Conservation (phyloP, 2,113 vertebrate species). For the Etheostoma spectabile region DNA sequence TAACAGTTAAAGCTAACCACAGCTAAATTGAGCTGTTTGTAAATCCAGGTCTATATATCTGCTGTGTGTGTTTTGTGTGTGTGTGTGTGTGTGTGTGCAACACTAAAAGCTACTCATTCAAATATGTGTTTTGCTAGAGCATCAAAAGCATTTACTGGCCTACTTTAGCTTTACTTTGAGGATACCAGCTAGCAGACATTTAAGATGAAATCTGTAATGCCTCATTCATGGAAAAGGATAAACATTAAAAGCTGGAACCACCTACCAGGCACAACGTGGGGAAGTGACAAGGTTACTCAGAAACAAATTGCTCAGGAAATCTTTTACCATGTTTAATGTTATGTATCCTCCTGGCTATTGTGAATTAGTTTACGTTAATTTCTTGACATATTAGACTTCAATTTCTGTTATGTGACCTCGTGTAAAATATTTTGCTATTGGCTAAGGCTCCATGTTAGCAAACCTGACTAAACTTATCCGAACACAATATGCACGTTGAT, state of each 20-base stretch:
- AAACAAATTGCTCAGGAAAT: background rate
- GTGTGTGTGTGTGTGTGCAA: background rate
- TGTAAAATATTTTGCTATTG: background rate
- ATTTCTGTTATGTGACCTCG: background rate
- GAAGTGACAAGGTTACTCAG: background rate
- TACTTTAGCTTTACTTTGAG: constrained; percentile 3
- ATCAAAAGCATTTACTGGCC: constrained; percentile 9
- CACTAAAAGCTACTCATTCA: constrained; percentile 5
- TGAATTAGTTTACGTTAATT: background rate
- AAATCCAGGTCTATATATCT: constrained; percentile 35
- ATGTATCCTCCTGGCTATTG: background rate
- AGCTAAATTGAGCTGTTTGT: constrained; percentile 71
- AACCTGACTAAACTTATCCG: background rate
- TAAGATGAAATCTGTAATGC: background rate
- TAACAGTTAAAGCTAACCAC: constrained; percentile 67
- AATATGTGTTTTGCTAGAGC: constrained; percentile 11
- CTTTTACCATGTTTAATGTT: background rate
- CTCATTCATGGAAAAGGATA: background rate
- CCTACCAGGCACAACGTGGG: background rate
- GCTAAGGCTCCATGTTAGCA: background rate
- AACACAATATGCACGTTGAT: background rate
- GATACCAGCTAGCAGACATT: too few species aligned
- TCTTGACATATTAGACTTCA: too few species aligned
- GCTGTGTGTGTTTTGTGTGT: background rate
- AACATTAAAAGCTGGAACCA: background rate